A percentile compares a stretch with the other conserved stretches of the same genome.
Conservation (phyloP, 92 coral and sea anemone species). For the Porites evermanni region DNA sequence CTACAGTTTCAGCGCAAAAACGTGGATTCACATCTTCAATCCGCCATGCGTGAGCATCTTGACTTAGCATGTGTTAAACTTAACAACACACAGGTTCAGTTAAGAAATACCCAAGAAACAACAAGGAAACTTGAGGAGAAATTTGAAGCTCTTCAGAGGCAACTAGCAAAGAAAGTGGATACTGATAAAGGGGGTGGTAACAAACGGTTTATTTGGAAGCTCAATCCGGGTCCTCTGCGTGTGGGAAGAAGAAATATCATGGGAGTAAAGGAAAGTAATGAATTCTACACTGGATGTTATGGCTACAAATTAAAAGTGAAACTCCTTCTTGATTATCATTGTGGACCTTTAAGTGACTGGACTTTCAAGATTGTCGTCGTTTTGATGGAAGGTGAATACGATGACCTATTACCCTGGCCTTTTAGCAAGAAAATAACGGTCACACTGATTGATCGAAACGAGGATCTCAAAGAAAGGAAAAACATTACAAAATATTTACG, state of each 20-base stretch:
- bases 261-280: not conserved
- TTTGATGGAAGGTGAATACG: conserved; percentile 4
- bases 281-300: not conserved
- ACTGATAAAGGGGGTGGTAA: not conserved
- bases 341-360: not conserved
- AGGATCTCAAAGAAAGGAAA: not conserved
- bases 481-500: not conserved
- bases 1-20: too few species aligned
- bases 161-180: too few species aligned
- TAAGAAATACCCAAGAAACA: too few species aligned
- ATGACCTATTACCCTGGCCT: conserved; percentile 28
- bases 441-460: not conserved
- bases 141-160: too few species aligned
- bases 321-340: not conserved
- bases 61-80: not conserved
- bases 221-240: not conserved
- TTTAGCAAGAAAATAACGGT: not conserved
- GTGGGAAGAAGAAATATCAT: not conserved
- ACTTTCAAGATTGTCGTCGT: too few species aligned
- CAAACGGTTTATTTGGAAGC: not conserved
- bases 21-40: too few species aligned
- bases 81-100: not conserved
- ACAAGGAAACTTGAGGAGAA: too few species aligned
- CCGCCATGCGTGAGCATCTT: too few species aligned
- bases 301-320: not conserved